Evolutionary conservation across 2,888 invertebrate species (phyloP), one percentile per base, ranked within the genome.

Genomic region (Drosophila pseudotalamancana): DNA sequence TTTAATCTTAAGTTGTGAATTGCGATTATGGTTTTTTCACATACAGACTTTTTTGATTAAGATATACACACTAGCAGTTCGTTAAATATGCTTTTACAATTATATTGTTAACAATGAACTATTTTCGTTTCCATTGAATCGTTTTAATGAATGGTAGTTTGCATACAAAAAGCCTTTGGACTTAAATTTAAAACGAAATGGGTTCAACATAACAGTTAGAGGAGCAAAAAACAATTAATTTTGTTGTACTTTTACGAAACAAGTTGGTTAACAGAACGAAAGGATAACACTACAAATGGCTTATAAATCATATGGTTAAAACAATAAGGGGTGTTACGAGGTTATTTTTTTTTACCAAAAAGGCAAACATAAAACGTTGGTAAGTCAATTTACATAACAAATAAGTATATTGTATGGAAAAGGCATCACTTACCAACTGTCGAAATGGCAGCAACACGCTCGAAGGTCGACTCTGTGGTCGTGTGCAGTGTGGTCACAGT

Each of bases 121-220:
- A 50, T 55, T 57, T 42, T 53, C 35, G 56, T 65, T 71, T 75
- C 40, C 67, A 71, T 83, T 77, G 59, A 72, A 76, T 76, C 60
- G 71, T 54, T 72, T 57, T 68, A 66, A 74, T 83, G 70, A 85
- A 89, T 88, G 89, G 75, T 70, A 75, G 43, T 77, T 87, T 88
- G 85, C 87, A 87, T 88, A 86, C 82, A 84, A 88, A 82, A 88
- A 89, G 89, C 88, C 84, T 88, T 84, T 80, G 76, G 80, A 87
- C 72, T 72, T 50, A 63, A 74, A 73, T 65, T 45, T 40, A 49
- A 59, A 59, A 48, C 16, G 35, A 66, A 61, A 51, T 54, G 49
- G 55, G 23, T 43, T 23, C 14, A 55, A 68, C 40, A 55, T 59
- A 67, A 74, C 48, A 56, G 60, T 46, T 45, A 60, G 45, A 37